Conservation (phyloP, 2,113 vertebrate genomes). For the Willisornis vidua region DNA sequence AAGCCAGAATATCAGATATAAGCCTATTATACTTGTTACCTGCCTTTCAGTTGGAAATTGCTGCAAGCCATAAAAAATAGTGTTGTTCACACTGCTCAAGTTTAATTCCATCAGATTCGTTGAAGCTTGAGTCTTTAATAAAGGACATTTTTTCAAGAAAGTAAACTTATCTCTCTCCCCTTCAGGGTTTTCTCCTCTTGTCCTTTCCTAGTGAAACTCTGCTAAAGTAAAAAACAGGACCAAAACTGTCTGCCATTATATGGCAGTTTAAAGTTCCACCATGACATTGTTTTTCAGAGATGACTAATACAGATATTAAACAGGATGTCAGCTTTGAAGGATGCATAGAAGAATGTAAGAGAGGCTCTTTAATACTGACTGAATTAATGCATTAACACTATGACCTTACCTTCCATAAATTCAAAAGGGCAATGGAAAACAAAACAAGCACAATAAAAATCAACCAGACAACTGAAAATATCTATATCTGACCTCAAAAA, state of each 20-base stretch:
- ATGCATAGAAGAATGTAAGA: background rate
- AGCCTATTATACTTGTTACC: background rate
- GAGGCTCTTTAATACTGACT: background rate
- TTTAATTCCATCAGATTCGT: constrained; percentile 22
- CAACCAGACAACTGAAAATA: background rate
- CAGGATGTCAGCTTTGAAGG: background rate
- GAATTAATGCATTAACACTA: constrained; percentile 31
- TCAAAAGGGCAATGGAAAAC: background rate
- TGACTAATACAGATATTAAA: constrained; percentile 1
- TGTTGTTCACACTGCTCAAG: background rate
- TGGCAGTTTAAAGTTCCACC: background rate
- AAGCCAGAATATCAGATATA: background rate
- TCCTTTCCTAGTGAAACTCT: background rate
- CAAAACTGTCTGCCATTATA: background rate
- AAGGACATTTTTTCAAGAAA: constrained; percentile 23
- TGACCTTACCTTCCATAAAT: constrained; percentile 7
- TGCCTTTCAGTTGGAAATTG: background rate
- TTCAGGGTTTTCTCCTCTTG: constrained; percentile 30
- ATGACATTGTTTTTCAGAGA: constrained; percentile 6
- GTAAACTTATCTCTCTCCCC: constrained; percentile 21
- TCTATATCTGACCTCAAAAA: background rate
- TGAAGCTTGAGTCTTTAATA: constrained; percentile 24
- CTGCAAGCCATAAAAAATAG: background rate
- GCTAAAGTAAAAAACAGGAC: background rate
- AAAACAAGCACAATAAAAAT: background rate